Base-by-base conservation (phyloP, 2,888 invertebrate species). In the Tridacna crocea region DNA sequence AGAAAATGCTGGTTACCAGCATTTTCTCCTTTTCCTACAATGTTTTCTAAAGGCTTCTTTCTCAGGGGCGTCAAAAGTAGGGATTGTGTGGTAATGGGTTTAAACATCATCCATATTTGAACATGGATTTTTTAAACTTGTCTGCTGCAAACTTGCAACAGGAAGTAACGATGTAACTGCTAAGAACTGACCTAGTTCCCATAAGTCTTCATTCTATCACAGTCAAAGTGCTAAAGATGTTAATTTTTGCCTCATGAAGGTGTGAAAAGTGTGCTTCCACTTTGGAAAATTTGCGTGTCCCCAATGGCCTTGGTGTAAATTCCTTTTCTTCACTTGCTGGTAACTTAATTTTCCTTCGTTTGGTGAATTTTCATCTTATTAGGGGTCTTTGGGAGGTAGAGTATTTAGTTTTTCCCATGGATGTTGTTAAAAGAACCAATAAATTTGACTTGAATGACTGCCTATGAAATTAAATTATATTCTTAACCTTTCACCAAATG, bases 331-430 rank as follows among this genome's bases (percentile, higher is more conserved):
- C 51, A 26, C 70, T 26, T 51, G 15, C 47, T 24, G 70, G 48
- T 70, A 70, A 70, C 70, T 70, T 70, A 70, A 70, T 70, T 70
- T 26, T 47, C 70, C 47, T 51, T 70, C 24, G 46, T 68, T 70
- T 70, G 47, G 24, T 17, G 51, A 51, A 70, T 26, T 48, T 70
- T 24, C 13, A 46, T 70, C 70, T 70, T 70, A 70, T 70, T 70
- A 65, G 24, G n/a, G 27, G n/a, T 26, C 74, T 79, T 70, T 79
- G 79, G 72, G 79, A 79, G 79, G 70, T 60, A 72, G 15, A 48
- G 47, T 12, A 27, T 70, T 48, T 27, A 48, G 46, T 19, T 75
- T 68, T 79, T 79, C 79, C 79, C 79, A 79, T 55, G 75, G 51
- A 75, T 46, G 51, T 26, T 73, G 72, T 63, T 63, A 63, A 65